phyloP scores from a whole-genome alignment of 1,140 invertebrate species.

The Mercenaria mercenaria region DNA sequence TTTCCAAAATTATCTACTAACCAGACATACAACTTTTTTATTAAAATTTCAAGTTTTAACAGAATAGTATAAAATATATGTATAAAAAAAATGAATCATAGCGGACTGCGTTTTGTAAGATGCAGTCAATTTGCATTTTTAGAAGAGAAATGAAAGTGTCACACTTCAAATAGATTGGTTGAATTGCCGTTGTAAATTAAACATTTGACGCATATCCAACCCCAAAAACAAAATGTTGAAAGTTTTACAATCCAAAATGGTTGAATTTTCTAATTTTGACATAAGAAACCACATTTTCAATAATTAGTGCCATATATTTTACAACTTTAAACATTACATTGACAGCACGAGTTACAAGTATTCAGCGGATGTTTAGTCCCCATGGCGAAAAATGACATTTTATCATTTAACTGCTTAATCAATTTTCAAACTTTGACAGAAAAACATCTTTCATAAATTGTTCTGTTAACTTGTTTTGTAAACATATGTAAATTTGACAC shows the following conservation, averaged over 20 bases:
- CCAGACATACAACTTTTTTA: too few relatives aligned
- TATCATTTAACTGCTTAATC: conserved; percentile 4
- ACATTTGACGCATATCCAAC: not conserved
- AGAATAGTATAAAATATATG: too few relatives aligned
- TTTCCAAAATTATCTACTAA: too few relatives aligned
- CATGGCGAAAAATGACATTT: conserved; percentile 1
- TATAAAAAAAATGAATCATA: too few relatives aligned
- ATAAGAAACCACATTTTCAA: not conserved
- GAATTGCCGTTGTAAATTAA: not conserved
- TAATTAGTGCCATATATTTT: conserved; percentile 33
- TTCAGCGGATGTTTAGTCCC: not conserved
- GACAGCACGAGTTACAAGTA: not conserved
- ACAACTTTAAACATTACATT: not conserved
- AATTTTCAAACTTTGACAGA: conserved; percentile 9
- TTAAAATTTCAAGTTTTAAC: too few relatives aligned
- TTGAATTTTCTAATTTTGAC: not conserved
- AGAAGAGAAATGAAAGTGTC: not conserved
- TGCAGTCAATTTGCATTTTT: too few relatives aligned
- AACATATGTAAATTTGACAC: not conserved
- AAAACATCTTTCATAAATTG: not conserved
- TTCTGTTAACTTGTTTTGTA: not conserved
- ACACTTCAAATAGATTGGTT: not conserved
- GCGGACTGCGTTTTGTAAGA: too few relatives aligned
- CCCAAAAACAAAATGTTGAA: too few relatives aligned
- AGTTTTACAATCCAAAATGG: not conserved